A percentile compares a stretch with the other conserved stretches of the same genome.
Evolutionary conservation across 2,113 vertebrate species (phyloP).

Genomic region (Delphinapterus leucas): DNA sequence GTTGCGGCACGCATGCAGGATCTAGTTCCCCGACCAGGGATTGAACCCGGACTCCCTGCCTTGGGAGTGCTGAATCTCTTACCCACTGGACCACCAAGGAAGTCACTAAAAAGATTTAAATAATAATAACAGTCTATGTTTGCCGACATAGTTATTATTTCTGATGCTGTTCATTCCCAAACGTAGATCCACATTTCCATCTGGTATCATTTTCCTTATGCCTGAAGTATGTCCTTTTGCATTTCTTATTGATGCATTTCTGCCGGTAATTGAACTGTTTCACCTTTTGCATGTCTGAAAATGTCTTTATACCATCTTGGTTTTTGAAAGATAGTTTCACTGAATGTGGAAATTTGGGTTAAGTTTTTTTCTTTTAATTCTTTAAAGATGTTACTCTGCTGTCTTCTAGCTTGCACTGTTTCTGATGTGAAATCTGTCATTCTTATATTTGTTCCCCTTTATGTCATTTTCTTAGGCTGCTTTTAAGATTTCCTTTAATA

Average conservation of each 20-base stretch:
- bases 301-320: not conserved
- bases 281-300: slow-evolving; percentile 17
- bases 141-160: not conserved
- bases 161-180: not conserved
- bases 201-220: slow-evolving; percentile 43
- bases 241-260: slow-evolving; percentile 30
- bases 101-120: not conserved
- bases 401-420: not conserved
- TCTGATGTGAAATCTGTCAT: not conserved
- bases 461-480: not conserved
- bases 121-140: not conserved
- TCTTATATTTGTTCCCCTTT: not conserved
- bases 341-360: slow-evolving; percentile 21
- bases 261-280: slow-evolving; percentile 45
- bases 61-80: too few species aligned
- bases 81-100: too few species aligned
- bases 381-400: slow-evolving; percentile 32
- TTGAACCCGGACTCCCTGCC: too few species aligned
- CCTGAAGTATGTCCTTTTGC: slow-evolving; percentile 42
- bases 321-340: not conserved
- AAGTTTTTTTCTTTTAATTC: slow-evolving; percentile 24
- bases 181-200: not conserved
- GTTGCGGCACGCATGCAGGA: too few species aligned
- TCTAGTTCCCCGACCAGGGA: too few species aligned
- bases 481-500: not conserved